Percentiles rank a stretch among this genome's conserved stretches.
phyloP scores from a whole-genome alignment of 2,888 invertebrate species.

The Agrenia bidenticulata region DNA sequence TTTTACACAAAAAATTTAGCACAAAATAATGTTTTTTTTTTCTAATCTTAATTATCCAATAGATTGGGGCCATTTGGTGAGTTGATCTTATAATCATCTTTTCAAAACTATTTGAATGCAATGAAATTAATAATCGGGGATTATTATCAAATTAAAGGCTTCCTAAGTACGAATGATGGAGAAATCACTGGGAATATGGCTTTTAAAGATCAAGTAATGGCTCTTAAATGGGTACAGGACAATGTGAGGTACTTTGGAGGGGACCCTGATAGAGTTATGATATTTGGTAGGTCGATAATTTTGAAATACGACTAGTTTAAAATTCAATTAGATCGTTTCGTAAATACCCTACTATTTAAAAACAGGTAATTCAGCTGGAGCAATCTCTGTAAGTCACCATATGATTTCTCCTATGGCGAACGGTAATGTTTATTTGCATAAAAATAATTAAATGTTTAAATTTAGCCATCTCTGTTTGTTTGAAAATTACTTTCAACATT shows the following conservation, averaged over 20 bases:
- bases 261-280: conserved; percentile 24
- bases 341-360: neutral
- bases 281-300: conserved; percentile 29
- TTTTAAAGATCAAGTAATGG: conserved; percentile 29
- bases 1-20: conserved; percentile 18
- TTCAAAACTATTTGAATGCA: too few species aligned
- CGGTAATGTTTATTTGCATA: conserved; percentile 18
- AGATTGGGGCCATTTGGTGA: conserved; percentile 33
- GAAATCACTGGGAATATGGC: conserved; percentile 34
- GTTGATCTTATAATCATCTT: neutral
- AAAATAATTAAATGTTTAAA: neutral
- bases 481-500: too few species aligned
- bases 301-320: neutral
- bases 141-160: conserved; percentile 22
- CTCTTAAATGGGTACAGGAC: conserved; percentile 14
- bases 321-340: neutral
- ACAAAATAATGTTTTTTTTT: conserved; percentile 21
- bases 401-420: conserved; percentile 36
- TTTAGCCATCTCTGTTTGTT: neutral
- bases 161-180: conserved; percentile 33
- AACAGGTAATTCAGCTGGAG: conserved; percentile 27
- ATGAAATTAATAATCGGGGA: too few species aligned
- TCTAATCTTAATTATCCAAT: neutral
- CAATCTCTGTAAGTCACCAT: conserved; percentile 15
- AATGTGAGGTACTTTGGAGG: conserved; percentile 38